phyloP scores from a whole-genome alignment of 2,888 invertebrate genomes.

The Spodoptera exigua region DNA sequence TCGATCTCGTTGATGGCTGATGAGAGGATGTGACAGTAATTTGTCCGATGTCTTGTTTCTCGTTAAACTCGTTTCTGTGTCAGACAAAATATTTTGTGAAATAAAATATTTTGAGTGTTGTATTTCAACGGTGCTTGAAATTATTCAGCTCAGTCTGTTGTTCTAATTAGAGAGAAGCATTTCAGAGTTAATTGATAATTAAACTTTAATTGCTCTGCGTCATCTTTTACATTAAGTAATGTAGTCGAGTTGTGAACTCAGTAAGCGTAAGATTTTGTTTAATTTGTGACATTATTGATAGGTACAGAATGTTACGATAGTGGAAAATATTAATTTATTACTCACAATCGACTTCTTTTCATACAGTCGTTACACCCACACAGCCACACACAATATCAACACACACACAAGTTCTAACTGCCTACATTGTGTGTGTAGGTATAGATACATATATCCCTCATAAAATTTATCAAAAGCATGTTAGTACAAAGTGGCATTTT shows the following conservation, averaged over 20 bases:
- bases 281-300: too few species aligned
- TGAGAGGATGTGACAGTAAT: conserved; percentile 36
- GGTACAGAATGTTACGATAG: background rate
- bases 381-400: background rate
- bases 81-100: conserved; percentile 32
- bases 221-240: too few species aligned
- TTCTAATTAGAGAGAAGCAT: too few species aligned
- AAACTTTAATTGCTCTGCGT: too few species aligned
- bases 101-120: conserved; percentile 31
- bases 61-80: conserved; percentile 42
- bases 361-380: background rate
- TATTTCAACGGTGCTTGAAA: conserved; percentile 9
- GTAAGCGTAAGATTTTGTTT: too few species aligned
- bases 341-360: background rate
- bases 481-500: conserved; percentile 69
- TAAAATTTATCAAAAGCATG: conserved; percentile 65
- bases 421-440: conserved; percentile 7
- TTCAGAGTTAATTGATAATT: too few species aligned
- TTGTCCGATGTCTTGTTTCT: conserved; percentile 33
- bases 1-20: conserved; percentile 21
- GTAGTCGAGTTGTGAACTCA: too few species aligned
- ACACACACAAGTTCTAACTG: too few species aligned
- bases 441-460: conserved; percentile 46
- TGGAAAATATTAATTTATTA: background rate
- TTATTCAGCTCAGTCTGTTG: conserved; percentile 1